Base-by-base conservation (phyloP, 2,797 vertebrate species). In the Loriculus beryllinus region DNA sequence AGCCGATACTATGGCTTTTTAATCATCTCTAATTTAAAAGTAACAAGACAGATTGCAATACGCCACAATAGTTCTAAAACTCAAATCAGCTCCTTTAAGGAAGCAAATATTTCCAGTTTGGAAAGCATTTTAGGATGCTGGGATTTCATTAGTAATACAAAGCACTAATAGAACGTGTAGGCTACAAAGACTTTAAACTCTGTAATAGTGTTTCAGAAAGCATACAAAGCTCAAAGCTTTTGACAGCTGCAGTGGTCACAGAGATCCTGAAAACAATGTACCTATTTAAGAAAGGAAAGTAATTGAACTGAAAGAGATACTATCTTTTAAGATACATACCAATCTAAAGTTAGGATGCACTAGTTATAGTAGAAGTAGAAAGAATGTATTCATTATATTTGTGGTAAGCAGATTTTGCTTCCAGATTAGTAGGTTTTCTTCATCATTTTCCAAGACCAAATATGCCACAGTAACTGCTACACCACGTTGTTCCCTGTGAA, bases 201-300 rank as follows among this genome's bases (percentile, higher is more conserved):
- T 65, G 29, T 82, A 81, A 68, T 3, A 74, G 16, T 31, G 67
- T 72, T 92, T 90, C 70, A 90, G 49, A 77, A 78, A 72, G 12
- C 28, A 84, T 20, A 81, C 14, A 52, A 71, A 77, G 31, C 23
- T 47, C 54, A 23, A 57, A 82, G 64, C 70, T 70, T 84, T 90
- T 92, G 92, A 93, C 86, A 94, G 70, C 68, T 92, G 87, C 69
- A 92, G 63, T 59, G 49, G 54, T 75, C 59, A 64, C 65, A 92
- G 15, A 72, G 56, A 76, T 71, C 42, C 83, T 75, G 81, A 88
- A 91, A 95, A 26, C 82, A 88, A 65, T 1, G 0, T 14, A 52
- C 6, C 9, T 81, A 18, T 83, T 65, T 62, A 2, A 71, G 86
- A 91, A 78, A 48, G 33, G 28, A 43, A 86, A 80, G 29, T 42